phyloP scores from a whole-genome alignment of 2,113 vertebrate genomes.

The Carlito syrichta region DNA sequence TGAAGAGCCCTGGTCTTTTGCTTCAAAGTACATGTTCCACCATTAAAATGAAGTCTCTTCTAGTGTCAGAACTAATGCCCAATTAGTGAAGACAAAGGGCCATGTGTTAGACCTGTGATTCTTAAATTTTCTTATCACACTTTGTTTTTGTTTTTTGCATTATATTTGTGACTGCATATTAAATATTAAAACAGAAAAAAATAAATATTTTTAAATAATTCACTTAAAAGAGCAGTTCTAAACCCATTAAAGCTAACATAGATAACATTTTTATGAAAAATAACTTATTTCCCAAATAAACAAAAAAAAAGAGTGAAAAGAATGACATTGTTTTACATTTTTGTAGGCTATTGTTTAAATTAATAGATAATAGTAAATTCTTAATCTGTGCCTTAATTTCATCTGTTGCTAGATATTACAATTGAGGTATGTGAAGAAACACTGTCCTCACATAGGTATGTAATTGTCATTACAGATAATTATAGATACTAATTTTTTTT shows the following conservation, averaged over 20 bases:
- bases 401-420: not conserved
- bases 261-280: not conserved
- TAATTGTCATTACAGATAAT: not conserved
- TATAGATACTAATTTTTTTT: no score
- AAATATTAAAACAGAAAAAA: not conserved
- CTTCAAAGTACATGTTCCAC: not conserved
- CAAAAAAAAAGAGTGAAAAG: not conserved
- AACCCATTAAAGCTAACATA: not conserved
- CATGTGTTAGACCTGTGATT: not conserved
- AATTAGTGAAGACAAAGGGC: not conserved
- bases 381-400: not conserved
- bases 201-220: not conserved
- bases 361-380: not conserved
- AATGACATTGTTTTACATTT: not conserved
- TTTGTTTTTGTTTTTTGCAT: not conserved
- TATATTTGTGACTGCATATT: not conserved
- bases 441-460: not conserved
- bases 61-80: not conserved
- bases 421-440: not conserved
- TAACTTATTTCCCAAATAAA: not conserved
- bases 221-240: not conserved
- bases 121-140: not conserved
- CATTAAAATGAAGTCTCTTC: not conserved
- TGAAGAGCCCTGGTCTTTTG: not conserved
- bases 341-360: not conserved